Evolutionary conservation across 2,113 vertebrate species (phyloP).

Genomic region (Cygnus atratus): DNA sequence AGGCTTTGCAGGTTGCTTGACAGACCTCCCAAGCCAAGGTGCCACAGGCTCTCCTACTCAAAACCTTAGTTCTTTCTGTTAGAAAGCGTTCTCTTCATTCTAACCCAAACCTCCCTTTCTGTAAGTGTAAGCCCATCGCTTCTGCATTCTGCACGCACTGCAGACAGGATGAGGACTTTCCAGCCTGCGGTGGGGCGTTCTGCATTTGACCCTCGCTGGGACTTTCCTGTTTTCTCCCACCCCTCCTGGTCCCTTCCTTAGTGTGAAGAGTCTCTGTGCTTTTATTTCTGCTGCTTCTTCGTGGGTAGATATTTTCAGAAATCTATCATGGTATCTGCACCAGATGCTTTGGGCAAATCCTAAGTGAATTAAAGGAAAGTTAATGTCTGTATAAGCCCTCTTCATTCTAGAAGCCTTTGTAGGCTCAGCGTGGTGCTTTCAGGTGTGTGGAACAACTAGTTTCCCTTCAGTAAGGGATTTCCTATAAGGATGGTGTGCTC

Average conservation of each 20-base stretch:
- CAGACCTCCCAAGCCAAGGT: background rate
- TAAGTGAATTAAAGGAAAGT: background rate
- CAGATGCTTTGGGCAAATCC: background rate
- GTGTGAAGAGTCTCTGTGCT: background rate
- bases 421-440: background rate
- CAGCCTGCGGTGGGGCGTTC: background rate
- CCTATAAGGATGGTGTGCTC: background rate
- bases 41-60: background rate
- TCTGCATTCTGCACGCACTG: background rate
- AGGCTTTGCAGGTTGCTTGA: background rate
- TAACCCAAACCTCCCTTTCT: background rate
- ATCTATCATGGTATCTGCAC: background rate
- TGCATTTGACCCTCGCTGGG: background rate
- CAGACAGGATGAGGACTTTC: background rate
- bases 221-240: background rate
- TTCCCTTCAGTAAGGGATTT: background rate
- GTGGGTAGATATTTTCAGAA: background rate
- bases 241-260: background rate
- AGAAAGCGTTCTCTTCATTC: background rate
- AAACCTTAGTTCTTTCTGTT: background rate
- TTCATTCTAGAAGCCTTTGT: background rate
- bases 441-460: background rate
- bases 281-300: background rate
- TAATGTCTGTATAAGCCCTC: background rate
- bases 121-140: background rate